These are phyloP conservation scores for Pristionchus mayeri DNA, from an alignment of 2,888 invertebrate species.

Conservation along the genomic window DNA sequence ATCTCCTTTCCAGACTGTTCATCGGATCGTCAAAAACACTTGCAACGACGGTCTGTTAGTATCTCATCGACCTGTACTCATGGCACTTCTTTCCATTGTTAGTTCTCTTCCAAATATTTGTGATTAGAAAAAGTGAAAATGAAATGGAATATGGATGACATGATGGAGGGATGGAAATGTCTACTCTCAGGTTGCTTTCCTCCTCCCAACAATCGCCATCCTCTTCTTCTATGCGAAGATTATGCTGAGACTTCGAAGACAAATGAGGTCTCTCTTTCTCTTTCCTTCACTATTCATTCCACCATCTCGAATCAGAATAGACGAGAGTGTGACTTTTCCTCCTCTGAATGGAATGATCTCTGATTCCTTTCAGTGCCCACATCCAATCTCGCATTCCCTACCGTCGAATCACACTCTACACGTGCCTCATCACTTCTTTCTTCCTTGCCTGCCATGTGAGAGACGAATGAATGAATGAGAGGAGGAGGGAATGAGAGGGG, in stretches of 20 bases:
- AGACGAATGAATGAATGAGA: background rate
- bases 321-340: constrained; percentile 4
- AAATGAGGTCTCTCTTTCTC: no score
- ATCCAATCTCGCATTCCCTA: constrained; percentile 67
- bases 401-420: constrained; percentile 65
- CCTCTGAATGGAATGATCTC: background rate
- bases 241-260: constrained; percentile 58
- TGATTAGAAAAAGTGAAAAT: background rate
- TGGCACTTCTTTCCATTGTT: constrained; percentile 35
- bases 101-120: no score
- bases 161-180: background rate
- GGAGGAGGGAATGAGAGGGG: background rate
- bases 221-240: constrained; percentile 65
- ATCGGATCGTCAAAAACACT: constrained; percentile 50
- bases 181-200: constrained; percentile 55
- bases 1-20: background rate
- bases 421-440: constrained; percentile 65
- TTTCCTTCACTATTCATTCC: no score
- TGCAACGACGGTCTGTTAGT: constrained; percentile 62
- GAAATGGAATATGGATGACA: background rate
- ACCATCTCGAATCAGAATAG: no score
- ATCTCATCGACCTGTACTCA: constrained; percentile 50
- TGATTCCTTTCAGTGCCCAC: constrained; percentile 45
- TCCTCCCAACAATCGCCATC: constrained; percentile 62
- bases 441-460: constrained; percentile 58